Evolutionary conservation across 2,113 vertebrate species (phyloP), one percentile per base, ranked within the genome.

Genomic region (Cinclus mexicanus): DNA sequence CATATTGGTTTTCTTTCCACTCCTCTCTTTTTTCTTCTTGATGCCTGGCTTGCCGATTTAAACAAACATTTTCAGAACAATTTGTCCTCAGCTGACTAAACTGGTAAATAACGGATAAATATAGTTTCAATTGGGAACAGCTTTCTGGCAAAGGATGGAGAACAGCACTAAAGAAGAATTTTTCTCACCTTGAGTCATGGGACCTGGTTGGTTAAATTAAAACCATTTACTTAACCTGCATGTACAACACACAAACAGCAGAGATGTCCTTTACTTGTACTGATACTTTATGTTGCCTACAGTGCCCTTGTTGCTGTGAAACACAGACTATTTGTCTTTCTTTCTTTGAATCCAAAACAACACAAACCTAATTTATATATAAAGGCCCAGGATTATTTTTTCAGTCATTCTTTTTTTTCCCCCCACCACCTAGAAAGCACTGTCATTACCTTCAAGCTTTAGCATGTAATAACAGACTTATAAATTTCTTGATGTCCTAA

Each of bases 81-180:
- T 42, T 86, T 95, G 95, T 95, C 72, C 87, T 83, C 80, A 29
- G 69, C 87, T 93, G 55, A 83, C 92, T 91, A 92, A 96, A 91
- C 65, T 86, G 91, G 91, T 94, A 97, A 95, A 95, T 95, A 96
- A 74, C 26, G 39, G 89, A 95, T 83, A 97, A 96, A 92, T 96
- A 84, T 89, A 92, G 89, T 83, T 96, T 83, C 71, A 68, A 83
- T 90, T 96, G 33, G 90, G 88, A 94, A 95, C 87, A 93, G 90
- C 80, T 90, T 90, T 92, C 75, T 94, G 89, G 88, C 87, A 90
- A 77, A 96, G 39, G 79, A 49, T 64, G 26, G 24, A 90, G 39
- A 64, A 46, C 26, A 77, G 42, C 63, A 35, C 55, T 68, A 21
- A 60, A 77, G 67, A 94, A 86, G 35, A 78, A 31, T 80, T 96